Evolutionary conservation across 2,113 vertebrate genomes (phyloP), one percentile per base, ranked within the genome.

Genomic region (Micronisus gabar): DNA sequence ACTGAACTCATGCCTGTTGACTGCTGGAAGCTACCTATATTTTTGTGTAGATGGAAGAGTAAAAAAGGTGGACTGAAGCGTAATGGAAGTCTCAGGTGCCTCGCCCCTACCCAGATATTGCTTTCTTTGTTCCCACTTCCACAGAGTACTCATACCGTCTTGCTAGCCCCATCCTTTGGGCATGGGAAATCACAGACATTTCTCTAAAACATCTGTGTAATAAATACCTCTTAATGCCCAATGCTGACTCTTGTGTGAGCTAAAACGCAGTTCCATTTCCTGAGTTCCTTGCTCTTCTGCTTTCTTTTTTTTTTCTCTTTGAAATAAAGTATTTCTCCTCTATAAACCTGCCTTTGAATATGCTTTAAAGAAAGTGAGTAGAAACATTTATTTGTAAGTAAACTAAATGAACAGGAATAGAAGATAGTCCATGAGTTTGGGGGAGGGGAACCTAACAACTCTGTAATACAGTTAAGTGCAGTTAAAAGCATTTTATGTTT

Each of bases 361-460:
- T 1, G 0, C 48, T 91, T 61, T 19, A 72, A 76, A 66, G 30
- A 47, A 79, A 58, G 13, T 1, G 4, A 2, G 12, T 63, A 21
- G 50, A 88, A 94, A 34, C 5, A 38, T 27, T 34, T 5, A 12
- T 66, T 90, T 85, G 2, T 55, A 53, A 65, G 67, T 76, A 74
- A 89, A 72, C 15, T 41, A 17, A 74, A 53, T 32, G 32, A 30
- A 5, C 23, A n/a, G 9, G 55, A 92, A 58, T 40, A 10, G 61
- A 66, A 68, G 18, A 15, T 62, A 32, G 36, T 34, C 36, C 17
- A 4, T 67, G 40, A 65, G 21, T 75, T 87, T 29, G 9, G 20
- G 3, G 14, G 11, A 4, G 4, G 2, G 3, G 6, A 17, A 2
- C 1, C 7, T 26, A 27, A 18, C 4, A 20, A 10, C 16, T 87